Base-by-base conservation (phyloP, 2,888 invertebrate genomes). In the Reticulitermes lucifugus region DNA sequence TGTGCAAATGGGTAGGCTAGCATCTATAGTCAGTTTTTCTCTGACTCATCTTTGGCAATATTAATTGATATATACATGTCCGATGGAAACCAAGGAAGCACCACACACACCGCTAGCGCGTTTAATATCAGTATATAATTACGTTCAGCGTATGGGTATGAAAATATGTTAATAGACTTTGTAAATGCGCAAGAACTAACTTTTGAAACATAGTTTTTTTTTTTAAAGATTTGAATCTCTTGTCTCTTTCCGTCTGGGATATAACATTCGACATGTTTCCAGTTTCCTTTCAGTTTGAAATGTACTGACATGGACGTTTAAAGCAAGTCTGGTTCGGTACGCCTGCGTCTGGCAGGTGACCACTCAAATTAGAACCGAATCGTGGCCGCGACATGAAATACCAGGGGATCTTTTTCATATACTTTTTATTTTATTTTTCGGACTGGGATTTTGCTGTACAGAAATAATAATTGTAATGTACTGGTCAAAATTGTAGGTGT, bases 301-400 rank as follows among this genome's bases (percentile, higher is more conserved):
- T 73, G 41, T 12, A 41, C 73, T 73, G 73, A 73, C 41, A 41
- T 41, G 73, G 73, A 73, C 73, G 73, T 41, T 35, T 7, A 10
- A 41, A 73, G 73, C 35, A 73, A 73, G 73, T 12, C 14, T 71
- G 71, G 29, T 71, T 35, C 71, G 71, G 55, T 41, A 41, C 43
- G 81, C 25, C 41, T 81, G 81, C n/a, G 59, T n/a, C n/a, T 70
- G 81, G 81, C 81, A 81, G 81, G 81, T 70, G 81, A 81, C 81
- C 81, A 81, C 60, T 81, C 81, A 70, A 81, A 81, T 70, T 81
- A 65, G 55, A 81, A 65, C 81, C 35, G 21, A 65, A 43, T 81
- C 65, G 65, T 65, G 65, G 65, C 65, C 12, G n/a, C 65, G 25
- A 65, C 65, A 65, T 55, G 55, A 18, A 14, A 18, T 55, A 55